A percentile compares a stretch with the other conserved stretches of the same genome.
Evolutionary conservation across 2,113 vertebrate genomes (phyloP).

Genomic region (Phaethon lepturus): DNA sequence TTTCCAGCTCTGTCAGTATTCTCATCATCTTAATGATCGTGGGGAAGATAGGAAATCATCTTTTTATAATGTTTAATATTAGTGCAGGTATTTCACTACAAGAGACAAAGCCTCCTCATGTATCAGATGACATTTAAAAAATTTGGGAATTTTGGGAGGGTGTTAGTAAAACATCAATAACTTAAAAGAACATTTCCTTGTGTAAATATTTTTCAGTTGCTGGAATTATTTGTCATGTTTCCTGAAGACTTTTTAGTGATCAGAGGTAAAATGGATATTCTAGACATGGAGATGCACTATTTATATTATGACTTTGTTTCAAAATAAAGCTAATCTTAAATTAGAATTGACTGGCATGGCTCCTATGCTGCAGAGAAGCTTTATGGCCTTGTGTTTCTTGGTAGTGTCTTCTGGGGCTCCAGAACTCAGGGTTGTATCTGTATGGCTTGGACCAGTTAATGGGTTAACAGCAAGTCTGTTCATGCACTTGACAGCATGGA

Average conservation of each 20-base stretch:
- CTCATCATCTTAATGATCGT: not conserved
- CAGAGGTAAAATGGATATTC: not conserved
- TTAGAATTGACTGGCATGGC: not conserved
- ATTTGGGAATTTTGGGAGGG: not conserved
- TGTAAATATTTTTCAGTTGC: not conserved
- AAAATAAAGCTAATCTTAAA: not conserved
- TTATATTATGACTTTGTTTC: not conserved
- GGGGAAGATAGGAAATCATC: not conserved
- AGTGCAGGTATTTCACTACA: not conserved
- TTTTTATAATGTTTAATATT: not conserved
- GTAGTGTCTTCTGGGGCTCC: not conserved
- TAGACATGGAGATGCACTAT: not conserved
- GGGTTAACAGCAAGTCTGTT: not conserved
- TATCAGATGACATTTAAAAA: not conserved
- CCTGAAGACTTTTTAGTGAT: not conserved
- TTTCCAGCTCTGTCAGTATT: not conserved
- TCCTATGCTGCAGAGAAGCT: not conserved
- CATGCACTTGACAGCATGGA: rapidly evolving
- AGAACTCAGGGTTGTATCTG: not conserved
- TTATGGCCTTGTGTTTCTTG: not conserved
- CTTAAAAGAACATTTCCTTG: not conserved
- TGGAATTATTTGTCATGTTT: not conserved
- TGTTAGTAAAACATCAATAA: not conserved
- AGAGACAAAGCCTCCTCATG: rapidly evolving
- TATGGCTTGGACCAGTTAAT: not conserved